These are phyloP conservation scores for Sebastes umbrosus DNA, from an alignment of 2,797 vertebrate species.

Conservation along the genomic window DNA sequence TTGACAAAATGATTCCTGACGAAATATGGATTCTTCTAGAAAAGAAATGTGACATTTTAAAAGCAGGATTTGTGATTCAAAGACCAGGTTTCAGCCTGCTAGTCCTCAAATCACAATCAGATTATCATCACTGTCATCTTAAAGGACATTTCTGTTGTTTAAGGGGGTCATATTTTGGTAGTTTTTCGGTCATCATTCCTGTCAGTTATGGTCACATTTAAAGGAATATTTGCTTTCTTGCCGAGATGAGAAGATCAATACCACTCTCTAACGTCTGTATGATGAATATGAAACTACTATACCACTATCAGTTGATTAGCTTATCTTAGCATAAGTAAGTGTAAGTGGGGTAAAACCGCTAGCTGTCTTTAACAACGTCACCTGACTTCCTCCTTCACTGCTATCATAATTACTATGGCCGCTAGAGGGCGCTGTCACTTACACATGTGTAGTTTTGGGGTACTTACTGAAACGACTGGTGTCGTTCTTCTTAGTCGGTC, in stretches of 20 bases:
- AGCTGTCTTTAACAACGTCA: background rate
- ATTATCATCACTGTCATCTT: background rate
- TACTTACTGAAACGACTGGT: too few relatives aligned
- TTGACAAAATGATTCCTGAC: background rate
- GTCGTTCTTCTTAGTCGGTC: too few relatives aligned
- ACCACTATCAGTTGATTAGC: background rate
- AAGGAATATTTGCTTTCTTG: too few relatives aligned
- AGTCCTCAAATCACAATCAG: background rate
- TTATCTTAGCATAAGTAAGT: background rate
- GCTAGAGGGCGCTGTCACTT: background rate
- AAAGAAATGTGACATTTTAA: background rate
- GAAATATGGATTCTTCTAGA: background rate
- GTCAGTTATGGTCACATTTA: background rate
- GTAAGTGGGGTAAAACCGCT: background rate
- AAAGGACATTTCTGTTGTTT: background rate
- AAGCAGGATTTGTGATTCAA: background rate
- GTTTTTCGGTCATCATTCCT: background rate
- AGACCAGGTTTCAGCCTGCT: background rate
- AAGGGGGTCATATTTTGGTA: background rate
- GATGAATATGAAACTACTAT: background rate
- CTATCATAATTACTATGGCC: background rate
- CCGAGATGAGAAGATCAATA: background rate
- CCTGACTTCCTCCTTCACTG: too few relatives aligned
- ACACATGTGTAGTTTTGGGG: background rate
- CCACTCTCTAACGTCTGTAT: background rate